phyloP scores from a whole-genome alignment of 2,113 vertebrate genomes.

The Dascyllus trimaculatus region DNA sequence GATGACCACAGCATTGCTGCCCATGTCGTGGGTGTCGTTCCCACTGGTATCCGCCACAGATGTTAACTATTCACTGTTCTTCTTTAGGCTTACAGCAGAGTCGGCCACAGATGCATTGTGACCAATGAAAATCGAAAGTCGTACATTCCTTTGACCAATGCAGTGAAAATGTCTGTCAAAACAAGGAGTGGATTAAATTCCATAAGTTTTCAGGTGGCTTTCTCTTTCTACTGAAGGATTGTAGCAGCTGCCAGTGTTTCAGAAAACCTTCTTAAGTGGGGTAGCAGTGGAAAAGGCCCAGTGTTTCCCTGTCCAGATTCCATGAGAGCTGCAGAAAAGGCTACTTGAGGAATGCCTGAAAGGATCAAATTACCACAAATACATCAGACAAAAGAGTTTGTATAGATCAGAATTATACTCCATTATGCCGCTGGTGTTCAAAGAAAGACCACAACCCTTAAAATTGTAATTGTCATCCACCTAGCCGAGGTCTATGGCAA shows the following conservation, averaged over 20 bases:
- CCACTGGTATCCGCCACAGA: conserved; percentile 57
- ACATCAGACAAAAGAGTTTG: not conserved
- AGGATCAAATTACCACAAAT: not conserved
- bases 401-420: not conserved
- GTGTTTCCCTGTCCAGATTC: conserved; percentile 50
- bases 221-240: conserved; percentile 61
- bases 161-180: conserved; percentile 43
- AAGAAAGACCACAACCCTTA: too few species aligned
- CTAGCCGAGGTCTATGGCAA: too few species aligned
- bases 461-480: too few species aligned
- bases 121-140: conserved; percentile 71
- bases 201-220: not conserved
- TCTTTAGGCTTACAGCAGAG: conserved; percentile 65
- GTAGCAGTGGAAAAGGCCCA: conserved; percentile 58
- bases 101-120: conserved; percentile 27
- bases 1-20: conserved; percentile 71
- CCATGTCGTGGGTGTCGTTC: conserved; percentile 37
- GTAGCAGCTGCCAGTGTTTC: conserved; percentile 67
- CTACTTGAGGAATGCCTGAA: conserved; percentile 48
- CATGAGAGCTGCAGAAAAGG: conserved; percentile 70
- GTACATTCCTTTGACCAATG: conserved; percentile 58
- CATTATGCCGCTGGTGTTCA: not conserved
- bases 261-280: conserved; percentile 62
- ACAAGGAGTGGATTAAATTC: not conserved
- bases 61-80: conserved; percentile 40